Conservation (phyloP, 2,888 invertebrate species). For the Belgica antarctica region DNA sequence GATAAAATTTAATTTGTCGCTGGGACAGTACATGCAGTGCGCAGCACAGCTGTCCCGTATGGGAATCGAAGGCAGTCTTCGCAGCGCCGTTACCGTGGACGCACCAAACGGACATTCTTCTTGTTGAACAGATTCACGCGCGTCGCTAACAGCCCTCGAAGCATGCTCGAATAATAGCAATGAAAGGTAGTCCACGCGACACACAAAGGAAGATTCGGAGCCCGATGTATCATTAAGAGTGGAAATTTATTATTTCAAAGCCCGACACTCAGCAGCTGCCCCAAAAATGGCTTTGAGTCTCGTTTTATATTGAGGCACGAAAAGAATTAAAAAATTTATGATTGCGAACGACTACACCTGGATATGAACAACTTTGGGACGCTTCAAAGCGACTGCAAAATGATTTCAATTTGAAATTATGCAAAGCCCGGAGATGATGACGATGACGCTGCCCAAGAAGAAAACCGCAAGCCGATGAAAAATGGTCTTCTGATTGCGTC, state of each 20-base stretch:
- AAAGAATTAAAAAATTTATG: not conserved
- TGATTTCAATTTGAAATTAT: not conserved
- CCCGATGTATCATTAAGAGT: conserved; percentile 34
- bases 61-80: not conserved
- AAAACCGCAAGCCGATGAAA: conserved; percentile 30
- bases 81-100: not conserved
- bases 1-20: not conserved
- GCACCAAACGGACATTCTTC: not conserved
- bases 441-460: not conserved
- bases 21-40: not conserved
- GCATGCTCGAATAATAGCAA: not conserved
- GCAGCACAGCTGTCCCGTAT: conserved; percentile 1
- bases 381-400: not conserved
- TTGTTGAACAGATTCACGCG: conserved; percentile 1
- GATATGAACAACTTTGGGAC: not conserved
- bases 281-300: conserved; percentile 16
- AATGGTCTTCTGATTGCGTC: conserved; percentile 21
- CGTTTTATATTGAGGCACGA: conserved; percentile 21
- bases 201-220: conserved; percentile 29
- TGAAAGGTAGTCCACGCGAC: conserved; percentile 36
- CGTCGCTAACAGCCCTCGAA: not conserved
- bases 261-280: conserved; percentile 33
- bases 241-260: conserved; percentile 36
- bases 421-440: not conserved
- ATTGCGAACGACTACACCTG: conserved; percentile 11